phyloP scores from a whole-genome alignment of 2,113 vertebrate genomes.

The Picathartes gymnocephalus region DNA sequence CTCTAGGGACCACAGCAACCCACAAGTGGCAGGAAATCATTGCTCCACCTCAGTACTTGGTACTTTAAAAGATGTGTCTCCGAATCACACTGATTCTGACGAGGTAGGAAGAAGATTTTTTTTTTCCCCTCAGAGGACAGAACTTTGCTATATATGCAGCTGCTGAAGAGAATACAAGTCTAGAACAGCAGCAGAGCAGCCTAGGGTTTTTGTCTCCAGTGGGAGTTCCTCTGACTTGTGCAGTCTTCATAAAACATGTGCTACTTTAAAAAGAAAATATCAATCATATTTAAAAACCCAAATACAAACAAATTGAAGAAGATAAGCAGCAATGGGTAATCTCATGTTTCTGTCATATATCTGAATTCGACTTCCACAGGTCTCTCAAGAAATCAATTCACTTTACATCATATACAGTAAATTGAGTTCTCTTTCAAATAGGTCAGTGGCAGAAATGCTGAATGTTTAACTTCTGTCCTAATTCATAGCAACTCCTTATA shows the following conservation, averaged over 20 bases:
- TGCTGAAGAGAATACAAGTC: neutral
- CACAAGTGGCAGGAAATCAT: neutral
- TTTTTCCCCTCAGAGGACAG: neutral
- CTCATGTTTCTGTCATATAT: neutral
- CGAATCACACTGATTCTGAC: neutral
- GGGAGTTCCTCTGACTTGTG: neutral
- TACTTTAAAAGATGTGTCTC: neutral
- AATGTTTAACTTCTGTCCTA: neutral
- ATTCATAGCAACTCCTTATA: neutral
- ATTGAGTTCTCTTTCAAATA: neutral
- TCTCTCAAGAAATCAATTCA: neutral
- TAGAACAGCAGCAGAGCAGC: neutral
- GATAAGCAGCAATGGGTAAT: neutral
- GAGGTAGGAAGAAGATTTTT: neutral
- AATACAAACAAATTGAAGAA: neutral
- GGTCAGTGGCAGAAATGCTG: neutral
- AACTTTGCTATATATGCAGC: neutral
- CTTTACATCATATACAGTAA: neutral
- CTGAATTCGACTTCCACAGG: neutral
- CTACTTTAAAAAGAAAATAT: neutral
- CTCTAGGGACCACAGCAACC: neutral
- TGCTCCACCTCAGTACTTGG: rapidly evolving
- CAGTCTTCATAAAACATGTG: neutral
- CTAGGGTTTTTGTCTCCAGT: neutral
- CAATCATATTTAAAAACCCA: rapidly evolving